Evolutionary conservation across 37 sponge, comb jelly and placozoan species (phyloP).

Genomic region (Chondrilla cf. caribensis): DNA sequence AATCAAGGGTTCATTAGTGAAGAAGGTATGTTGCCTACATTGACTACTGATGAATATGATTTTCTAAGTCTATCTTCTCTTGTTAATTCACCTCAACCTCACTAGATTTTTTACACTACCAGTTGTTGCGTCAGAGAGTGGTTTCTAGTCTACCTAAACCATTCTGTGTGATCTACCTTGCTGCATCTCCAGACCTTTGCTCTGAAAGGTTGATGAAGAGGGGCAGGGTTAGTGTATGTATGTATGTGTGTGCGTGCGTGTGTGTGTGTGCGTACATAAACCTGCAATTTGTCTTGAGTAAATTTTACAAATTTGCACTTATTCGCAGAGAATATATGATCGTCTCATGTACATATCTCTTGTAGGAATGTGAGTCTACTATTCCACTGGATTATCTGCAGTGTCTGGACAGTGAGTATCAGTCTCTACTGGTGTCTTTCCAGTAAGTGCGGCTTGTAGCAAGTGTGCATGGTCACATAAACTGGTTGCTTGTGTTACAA

Average conservation of each 20-base stretch:
- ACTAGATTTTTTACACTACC: conserved; percentile 62
- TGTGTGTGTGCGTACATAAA: neutral
- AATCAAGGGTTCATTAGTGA: conserved; percentile 68
- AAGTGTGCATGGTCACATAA: too few species aligned
- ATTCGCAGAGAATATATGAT: too few species aligned
- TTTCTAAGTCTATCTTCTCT: too few species aligned
- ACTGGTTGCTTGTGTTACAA: too few species aligned
- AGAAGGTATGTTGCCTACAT: conserved; percentile 50
- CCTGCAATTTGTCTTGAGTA: neutral
- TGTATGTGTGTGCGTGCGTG: neutral
- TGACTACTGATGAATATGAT: too few species aligned
- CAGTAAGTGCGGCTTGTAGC: conserved; percentile 17
- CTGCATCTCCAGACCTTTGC: conserved; percentile 68
- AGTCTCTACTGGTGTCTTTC: conserved; percentile 38
- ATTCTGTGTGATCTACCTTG: conserved; percentile 62
- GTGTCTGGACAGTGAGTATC: conserved; percentile 64
- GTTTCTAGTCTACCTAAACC: conserved; percentile 61
- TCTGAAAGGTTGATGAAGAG: conserved; percentile 60
- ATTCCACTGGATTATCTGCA: conserved; percentile 76
- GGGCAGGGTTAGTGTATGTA: conserved; percentile 64
- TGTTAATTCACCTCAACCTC: too few species aligned
- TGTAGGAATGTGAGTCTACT: conserved; percentile 77
- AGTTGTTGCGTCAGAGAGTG: conserved; percentile 35
- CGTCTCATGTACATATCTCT: neutral
- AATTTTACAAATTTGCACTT: too few species aligned